Evolutionary conservation across 1,140 invertebrate genomes (phyloP), one percentile per base, ranked within the genome.

Genomic region (Neoseiulus cucumeris): DNA sequence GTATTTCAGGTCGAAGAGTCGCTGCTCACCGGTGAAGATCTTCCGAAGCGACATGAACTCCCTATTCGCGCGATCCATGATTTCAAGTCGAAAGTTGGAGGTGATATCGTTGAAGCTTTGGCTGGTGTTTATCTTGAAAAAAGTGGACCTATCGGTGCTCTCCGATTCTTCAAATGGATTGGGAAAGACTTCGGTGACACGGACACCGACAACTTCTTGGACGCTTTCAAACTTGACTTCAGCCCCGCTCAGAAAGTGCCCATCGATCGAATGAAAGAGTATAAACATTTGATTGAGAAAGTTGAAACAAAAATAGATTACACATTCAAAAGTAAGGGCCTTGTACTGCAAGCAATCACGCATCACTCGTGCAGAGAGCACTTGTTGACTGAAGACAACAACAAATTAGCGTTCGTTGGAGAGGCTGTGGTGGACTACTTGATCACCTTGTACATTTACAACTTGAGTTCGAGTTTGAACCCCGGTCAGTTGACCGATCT

Each of bases 401-500:
- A 83, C 72, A 81, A 76, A 66, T 69, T 83, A 30, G 82, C 83
- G 71, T 83, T 82, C 72, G 73, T 83, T 7, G 82, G 82, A 14
- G 82, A 83, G 75, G 81, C 82, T 28, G 77, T 83, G 47, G 72
- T 83, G 18, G 92, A 97, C 77, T 94, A 92, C 75, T 76, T 96
- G 0, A 87, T 96, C 6, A 94, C 92, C 0, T 79, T 83, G 14
- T 82, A 90, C 70, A 84, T 96, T 51, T 96, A 83, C 72, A 87
- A 94, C 75, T 80, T 83, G 20, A 81, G 79, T 67, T 72, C 73
- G 0, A 72, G 82, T 65, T 80, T 86, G 72, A 83, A 76, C 44
- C 90, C 89, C 0, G 92, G 91, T 0, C 82, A 89, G 39, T 75
- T 97, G 9, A 96, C 91, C 0, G 91, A 96, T 79, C 74, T 97